Base-by-base conservation (phyloP, 2,797 vertebrate species). In the Lepilemur ruficaudatus region DNA sequence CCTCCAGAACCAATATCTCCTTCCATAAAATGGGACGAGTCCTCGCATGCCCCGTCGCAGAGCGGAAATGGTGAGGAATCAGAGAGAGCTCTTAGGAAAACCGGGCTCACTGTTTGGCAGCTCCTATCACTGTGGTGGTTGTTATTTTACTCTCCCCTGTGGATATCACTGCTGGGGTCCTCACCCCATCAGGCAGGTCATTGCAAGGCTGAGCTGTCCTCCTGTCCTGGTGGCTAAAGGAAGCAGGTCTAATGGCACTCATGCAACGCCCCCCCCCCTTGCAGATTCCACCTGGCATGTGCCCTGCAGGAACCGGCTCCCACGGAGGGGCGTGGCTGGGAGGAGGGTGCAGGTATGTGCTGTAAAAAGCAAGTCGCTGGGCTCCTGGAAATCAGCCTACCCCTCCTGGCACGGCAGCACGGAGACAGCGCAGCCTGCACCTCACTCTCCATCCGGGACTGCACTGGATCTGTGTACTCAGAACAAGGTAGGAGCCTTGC, bases 311-410 rank as follows among this genome's bases (percentile, higher is more conserved):
- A 73, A 46, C 93, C 97, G 98, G 98, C 98, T 18, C 22, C 30
- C 94, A 93, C 78, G 52, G 96, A 98, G 96, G 97, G 98, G 98
- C 69, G 98, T 98, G 98, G 95, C 98, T 72, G 55, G 76, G 85
- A 95, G 79, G 80, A 78, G 78, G 22, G 43, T 0, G 57, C 95
- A 97, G 78, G 73, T 83, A 25, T 22, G 93, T 96, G 96, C 93
- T 97, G 88, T 96, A 98, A 98, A 46, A 97, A 12, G 82, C 89
- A 79, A 12, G 22, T 23, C 30, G 15, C 87, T 32, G 95, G 72
- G 35, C 69, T 67, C 89, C 92, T 95, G 93, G 98, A 98, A 98
- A 98, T 97, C 79, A 85, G 85, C 35, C 61, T 14, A 25, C 0
- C 0, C 50, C 41, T 90, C 87, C 59, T 91, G 46, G 83, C 87